Base-by-base conservation (phyloP, 2,888 invertebrate species). In the Pammene fasciana region DNA sequence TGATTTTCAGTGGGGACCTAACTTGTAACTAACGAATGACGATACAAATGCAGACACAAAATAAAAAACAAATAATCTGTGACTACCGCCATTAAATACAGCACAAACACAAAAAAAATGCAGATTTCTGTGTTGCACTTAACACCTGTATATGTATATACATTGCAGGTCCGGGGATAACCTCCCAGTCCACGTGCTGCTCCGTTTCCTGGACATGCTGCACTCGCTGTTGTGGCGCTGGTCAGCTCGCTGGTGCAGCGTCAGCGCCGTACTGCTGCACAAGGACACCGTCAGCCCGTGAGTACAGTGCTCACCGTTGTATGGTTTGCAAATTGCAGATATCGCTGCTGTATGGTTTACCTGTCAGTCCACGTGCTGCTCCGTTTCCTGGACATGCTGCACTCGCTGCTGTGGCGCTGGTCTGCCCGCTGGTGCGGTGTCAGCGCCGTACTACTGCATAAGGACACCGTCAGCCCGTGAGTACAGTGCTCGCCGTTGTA, bases 281-380 rank as follows among this genome's bases (percentile, higher is more conserved):
- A 96, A 96, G 87, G 96, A 96, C 79, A 92, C 93, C 9, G 90
- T 96, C 57, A 94, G 94, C 80, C 92, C 92, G 96, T 96, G 85
- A 93, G 95, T 91, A n/a, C 55, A 26, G 52, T 26, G 9, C 1
- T 52, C 8, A 26, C 52, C 10, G 52, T 9, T 26, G 26, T 52
- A 52, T 52, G 52, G 52, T 6, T 18, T 6, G 26, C 13, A 45
- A 13, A 45, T 18, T 50, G 10, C 50, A 50, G 50, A 3, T 11
- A 13, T 52, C 13, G 13, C 52, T 13, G 52, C 11, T 11, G 26
- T 52, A 52, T 26, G 26, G 26, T 11, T 16, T 10, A 90, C 73
- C 79, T 92, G 9, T 83, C 93, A 8, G 78, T 93, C 70, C 94
- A 94, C 75, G 81, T 86, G 43, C 70, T 85, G 3, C 85, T 94